Evolutionary conservation across 2,888 invertebrate genomes (phyloP).

Genomic region (Latrodectus elegans): DNA sequence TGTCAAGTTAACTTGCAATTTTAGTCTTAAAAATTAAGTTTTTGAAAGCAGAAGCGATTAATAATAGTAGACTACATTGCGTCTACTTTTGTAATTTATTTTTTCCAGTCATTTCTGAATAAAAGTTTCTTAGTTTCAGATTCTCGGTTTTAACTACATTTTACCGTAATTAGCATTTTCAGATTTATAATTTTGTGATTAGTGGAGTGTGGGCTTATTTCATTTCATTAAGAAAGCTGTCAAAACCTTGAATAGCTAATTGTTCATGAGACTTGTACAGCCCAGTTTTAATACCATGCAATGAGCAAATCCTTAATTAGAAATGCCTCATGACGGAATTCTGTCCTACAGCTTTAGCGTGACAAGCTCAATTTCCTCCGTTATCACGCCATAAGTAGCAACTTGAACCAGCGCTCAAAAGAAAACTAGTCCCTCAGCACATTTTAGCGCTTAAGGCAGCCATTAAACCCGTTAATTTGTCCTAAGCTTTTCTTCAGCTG

Average conservation of each 20-base stretch:
- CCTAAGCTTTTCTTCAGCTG: conserved; percentile 33
- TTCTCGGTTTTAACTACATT: conserved; percentile 8
- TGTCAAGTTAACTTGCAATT: neutral
- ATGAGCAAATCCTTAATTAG: conserved; percentile 34
- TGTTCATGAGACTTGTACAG: neutral
- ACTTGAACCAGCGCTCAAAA: conserved; percentile 3
- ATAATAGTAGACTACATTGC: neutral
- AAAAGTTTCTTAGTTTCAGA: neutral
- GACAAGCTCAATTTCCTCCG: conserved; percentile 47
- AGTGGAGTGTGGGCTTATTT: conserved; percentile 4
- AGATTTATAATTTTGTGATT: conserved; percentile 23
- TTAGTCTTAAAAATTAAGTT: neutral
- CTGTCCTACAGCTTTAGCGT: conserved; percentile 16
- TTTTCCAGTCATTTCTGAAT: neutral
- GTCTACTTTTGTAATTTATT: conserved; percentile 16
- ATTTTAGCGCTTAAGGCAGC: conserved; percentile 52
- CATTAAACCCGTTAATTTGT: conserved; percentile 62
- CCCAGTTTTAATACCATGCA: neutral
- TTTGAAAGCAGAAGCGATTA: neutral
- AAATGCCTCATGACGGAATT: conserved; percentile 19
- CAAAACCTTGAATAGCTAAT: conserved; percentile 13
- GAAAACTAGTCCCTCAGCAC: conserved; percentile 48
- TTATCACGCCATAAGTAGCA: conserved; percentile 25
- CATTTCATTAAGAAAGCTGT: conserved; percentile 12
- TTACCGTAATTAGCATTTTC: neutral